These are phyloP conservation scores for Mus musculus DNA, from an alignment of 2,113 vertebrate genomes.

Conservation along the genomic window DNA sequence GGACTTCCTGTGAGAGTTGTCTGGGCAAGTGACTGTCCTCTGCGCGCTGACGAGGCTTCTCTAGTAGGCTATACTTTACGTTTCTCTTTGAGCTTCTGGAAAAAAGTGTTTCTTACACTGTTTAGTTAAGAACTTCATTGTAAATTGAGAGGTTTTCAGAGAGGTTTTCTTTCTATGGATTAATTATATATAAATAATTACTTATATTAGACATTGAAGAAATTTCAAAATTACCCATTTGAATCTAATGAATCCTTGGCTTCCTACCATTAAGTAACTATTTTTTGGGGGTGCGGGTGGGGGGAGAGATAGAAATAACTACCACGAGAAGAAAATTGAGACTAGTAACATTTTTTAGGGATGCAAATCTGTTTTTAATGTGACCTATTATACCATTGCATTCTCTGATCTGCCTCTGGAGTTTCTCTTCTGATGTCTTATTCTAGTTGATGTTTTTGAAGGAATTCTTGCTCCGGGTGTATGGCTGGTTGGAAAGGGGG, in stretches of 20 bases:
- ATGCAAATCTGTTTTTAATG: background rate
- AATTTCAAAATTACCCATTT: background rate
- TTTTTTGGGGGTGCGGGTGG: background rate
- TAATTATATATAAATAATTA: slow-evolving; percentile 7
- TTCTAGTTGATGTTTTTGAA: slow-evolving; percentile 28
- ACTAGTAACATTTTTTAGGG: background rate
- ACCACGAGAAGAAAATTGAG: background rate
- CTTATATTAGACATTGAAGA: background rate
- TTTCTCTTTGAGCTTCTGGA: background rate
- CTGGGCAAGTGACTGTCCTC: background rate
- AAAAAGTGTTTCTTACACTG: slow-evolving; percentile 17
- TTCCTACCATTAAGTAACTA: background rate
- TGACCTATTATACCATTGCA: slow-evolving; percentile 6
- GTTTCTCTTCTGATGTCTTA: background rate
- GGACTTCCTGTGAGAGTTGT: background rate
- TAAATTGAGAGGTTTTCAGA: background rate
- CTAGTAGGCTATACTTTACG: background rate
- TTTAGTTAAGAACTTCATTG: background rate
- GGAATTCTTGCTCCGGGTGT: background rate
- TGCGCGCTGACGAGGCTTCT: background rate
- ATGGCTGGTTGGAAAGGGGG: background rate
- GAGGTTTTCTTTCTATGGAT: slow-evolving; percentile 13
- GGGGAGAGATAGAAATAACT: background rate
- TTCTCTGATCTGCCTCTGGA: background rate
- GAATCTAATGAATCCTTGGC: background rate